A percentile compares a stretch with the other conserved stretches of the same genome.
Evolutionary conservation across 2,113 vertebrate species (phyloP).

Genomic region (Bufo bufo): DNA sequence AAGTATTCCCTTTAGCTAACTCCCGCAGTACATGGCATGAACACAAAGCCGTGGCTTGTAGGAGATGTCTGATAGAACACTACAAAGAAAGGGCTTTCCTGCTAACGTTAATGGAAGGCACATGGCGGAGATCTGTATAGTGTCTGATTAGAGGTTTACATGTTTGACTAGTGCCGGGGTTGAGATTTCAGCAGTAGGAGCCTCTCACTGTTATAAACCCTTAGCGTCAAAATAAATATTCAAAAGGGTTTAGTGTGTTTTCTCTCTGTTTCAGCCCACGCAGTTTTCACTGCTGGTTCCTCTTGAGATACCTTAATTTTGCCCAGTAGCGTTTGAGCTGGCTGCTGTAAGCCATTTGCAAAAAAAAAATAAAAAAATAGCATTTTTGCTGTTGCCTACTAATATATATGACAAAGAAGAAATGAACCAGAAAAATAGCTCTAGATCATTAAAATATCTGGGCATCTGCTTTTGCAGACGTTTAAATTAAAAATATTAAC

Average conservation of each 20-base stretch:
- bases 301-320: constrained; percentile 47
- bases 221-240: neutral
- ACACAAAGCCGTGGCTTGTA: constrained; percentile 13
- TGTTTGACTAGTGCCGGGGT: neutral
- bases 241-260: neutral
- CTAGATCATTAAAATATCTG: neutral
- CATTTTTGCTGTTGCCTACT: neutral
- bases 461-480: neutral
- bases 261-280: constrained; percentile 6
- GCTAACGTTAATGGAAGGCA: rapidly evolving
- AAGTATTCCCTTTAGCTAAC: constrained; percentile 21
- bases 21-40: constrained; percentile 19
- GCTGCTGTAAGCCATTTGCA: constrained; percentile 9
- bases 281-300: constrained; percentile 46
- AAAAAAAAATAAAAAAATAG: neutral
- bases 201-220: neutral
- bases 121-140: neutral
- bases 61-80: constrained; percentile 1
- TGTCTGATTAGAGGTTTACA: neutral
- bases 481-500: neutral
- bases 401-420: neutral
- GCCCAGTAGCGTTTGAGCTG: constrained; percentile 17
- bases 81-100: neutral
- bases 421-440: neutral
- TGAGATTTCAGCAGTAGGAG: neutral